phyloP scores from a whole-genome alignment of 2,888 invertebrate species.

The Lasioglossum calceatum region DNA sequence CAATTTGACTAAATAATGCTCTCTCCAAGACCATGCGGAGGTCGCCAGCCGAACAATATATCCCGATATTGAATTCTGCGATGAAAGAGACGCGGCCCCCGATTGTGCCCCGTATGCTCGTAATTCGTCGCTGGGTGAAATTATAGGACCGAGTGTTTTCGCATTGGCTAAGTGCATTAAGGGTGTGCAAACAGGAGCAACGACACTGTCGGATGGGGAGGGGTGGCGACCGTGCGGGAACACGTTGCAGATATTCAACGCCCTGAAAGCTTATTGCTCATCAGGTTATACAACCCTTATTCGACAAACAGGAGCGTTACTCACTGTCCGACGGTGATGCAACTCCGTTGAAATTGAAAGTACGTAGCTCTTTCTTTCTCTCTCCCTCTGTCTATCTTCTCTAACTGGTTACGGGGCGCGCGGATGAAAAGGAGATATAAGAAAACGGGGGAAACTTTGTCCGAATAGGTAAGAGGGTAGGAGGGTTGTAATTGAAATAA shows the following conservation, averaged over 20 bases:
- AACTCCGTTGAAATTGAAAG: slow-evolving; percentile 35
- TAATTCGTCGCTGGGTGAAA: slow-evolving; percentile 9
- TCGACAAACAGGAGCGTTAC: slow-evolving; percentile 57
- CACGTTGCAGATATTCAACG: slow-evolving; percentile 37
- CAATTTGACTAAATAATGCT: background rate
- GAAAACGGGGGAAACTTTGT: background rate
- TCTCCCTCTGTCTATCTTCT: background rate
- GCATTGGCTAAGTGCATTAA: slow-evolving; percentile 55
- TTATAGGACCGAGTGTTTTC: slow-evolving; percentile 44
- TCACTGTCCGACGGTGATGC: slow-evolving; percentile 36
- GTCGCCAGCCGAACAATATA: background rate
- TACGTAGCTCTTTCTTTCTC: background rate
- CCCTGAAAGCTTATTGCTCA: slow-evolving; percentile 45
- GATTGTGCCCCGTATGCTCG: background rate
- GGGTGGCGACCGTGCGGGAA: slow-evolving; percentile 28
- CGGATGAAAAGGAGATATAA: background rate
- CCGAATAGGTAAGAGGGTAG: background rate
- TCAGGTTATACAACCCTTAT: slow-evolving; percentile 55
- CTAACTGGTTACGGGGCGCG: background rate
- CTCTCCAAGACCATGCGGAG: background rate
- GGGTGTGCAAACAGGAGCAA: slow-evolving; percentile 56
- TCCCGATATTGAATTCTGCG: background rate
- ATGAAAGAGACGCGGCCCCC: background rate
- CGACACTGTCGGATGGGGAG: slow-evolving; percentile 21
- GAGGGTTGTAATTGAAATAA: slow-evolving; percentile 34